A percentile compares a stretch with the other conserved stretches of the same genome.
phyloP scores from a whole-genome alignment of 2,797 vertebrate species.

The Pangasius sanitwongsei region DNA sequence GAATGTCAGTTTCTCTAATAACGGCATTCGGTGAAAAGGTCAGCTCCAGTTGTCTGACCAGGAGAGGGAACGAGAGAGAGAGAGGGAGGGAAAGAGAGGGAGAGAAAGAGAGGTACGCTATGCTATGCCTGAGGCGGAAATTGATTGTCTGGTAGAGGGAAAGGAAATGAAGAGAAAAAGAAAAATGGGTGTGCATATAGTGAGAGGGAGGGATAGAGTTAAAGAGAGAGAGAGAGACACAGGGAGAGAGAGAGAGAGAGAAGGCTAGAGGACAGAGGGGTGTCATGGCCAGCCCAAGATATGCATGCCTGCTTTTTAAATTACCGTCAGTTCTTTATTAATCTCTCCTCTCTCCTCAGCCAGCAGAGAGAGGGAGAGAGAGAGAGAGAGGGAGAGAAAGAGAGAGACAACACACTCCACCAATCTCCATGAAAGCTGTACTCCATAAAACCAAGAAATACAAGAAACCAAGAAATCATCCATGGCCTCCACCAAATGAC shows the following conservation, averaged over 20 bases:
- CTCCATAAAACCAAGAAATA: slow-evolving; percentile 53
- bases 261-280: slow-evolving; percentile 54
- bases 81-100: slow-evolving; percentile 40
- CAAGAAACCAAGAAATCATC: slow-evolving; percentile 48
- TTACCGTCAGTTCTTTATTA: slow-evolving; percentile 60
- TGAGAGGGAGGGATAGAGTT: slow-evolving; percentile 31
- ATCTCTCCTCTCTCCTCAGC: slow-evolving; percentile 55
- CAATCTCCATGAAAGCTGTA: slow-evolving; percentile 44
- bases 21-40: slow-evolving; percentile 80
- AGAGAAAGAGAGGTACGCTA: slow-evolving; percentile 50
- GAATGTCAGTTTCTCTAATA: slow-evolving; percentile 84
- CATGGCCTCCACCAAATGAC: slow-evolving; percentile 21
- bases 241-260: not conserved
- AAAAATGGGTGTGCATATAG: slow-evolving; percentile 66
- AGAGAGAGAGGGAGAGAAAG: slow-evolving; percentile 19
- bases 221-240: slow-evolving; percentile 38
- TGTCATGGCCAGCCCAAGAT: slow-evolving; percentile 62
- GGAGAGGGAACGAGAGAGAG: slow-evolving; percentile 41
- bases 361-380: slow-evolving; percentile 3
- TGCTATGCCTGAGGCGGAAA: slow-evolving; percentile 70
- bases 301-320: slow-evolving; percentile 66
- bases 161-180: slow-evolving; percentile 77
- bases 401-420: slow-evolving; percentile 32
- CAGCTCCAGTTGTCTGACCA: slow-evolving; percentile 73
- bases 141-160: slow-evolving; percentile 70